Conservation (phyloP, 2,113 vertebrate genomes). For the Cnemophilus loriae region DNA sequence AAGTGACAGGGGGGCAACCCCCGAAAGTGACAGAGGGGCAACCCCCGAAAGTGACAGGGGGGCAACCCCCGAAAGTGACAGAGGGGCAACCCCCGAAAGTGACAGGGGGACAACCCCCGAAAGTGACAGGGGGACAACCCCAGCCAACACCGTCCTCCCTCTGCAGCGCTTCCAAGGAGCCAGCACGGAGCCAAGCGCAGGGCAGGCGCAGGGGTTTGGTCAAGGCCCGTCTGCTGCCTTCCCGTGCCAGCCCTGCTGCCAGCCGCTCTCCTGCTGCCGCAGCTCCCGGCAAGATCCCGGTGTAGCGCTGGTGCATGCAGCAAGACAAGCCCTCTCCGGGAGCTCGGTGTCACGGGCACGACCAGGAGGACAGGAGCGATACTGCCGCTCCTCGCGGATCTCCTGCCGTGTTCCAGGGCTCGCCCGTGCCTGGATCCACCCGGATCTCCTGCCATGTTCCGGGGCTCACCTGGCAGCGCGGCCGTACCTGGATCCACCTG, state of each 20-base stretch:
- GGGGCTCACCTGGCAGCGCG: background rate
- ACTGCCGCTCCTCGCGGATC: fast-evolving
- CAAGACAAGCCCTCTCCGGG: background rate
- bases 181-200: background rate
- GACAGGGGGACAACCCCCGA: background rate
- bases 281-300: background rate
- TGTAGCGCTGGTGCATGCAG: fast-evolving
- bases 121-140: background rate
- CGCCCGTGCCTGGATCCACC: background rate
- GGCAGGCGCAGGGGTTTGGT: background rate
- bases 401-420: background rate
- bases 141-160: background rate
- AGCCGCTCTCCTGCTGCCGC: fast-evolving
- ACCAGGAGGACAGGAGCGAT: fast-evolving
- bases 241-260: fast-evolving
- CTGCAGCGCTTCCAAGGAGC: background rate
- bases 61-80: background rate
- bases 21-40: background rate
- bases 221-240: background rate
- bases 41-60: background rate
- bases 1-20: background rate
- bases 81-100: background rate
- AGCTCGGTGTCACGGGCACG: background rate
- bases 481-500: background rate
- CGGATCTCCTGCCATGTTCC: background rate